These are phyloP conservation scores for Sceloporus tristichus DNA, from an alignment of 2,113 vertebrate genomes.

Conservation along the genomic window DNA sequence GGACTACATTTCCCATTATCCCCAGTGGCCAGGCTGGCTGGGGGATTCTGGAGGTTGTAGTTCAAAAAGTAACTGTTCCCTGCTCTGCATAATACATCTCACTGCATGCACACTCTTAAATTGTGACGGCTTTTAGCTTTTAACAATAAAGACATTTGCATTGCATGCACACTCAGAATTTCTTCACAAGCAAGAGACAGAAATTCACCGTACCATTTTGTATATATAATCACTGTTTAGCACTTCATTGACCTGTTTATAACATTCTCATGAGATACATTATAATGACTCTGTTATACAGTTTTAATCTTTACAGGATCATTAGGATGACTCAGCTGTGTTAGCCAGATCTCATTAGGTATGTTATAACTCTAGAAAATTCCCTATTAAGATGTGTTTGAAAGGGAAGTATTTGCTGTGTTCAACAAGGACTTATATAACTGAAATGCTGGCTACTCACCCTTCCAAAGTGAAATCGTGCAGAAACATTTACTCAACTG, in stretches of 20 bases:
- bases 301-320: slow-evolving; percentile 50
- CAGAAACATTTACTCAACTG: slow-evolving; percentile 10
- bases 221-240: background rate
- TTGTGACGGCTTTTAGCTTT: too few relatives aligned
- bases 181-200: background rate
- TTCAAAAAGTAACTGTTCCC: background rate
- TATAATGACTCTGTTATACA: background rate
- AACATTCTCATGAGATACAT: slow-evolving; percentile 41
- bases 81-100: background rate
- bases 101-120: background rate
- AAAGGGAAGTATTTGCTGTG: slow-evolving; percentile 39
- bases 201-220: background rate
- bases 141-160: too few relatives aligned
- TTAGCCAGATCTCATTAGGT: slow-evolving; percentile 36
- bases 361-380: background rate
- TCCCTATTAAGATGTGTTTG: slow-evolving; percentile 36
- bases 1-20: too few relatives aligned
- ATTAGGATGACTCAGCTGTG: slow-evolving; percentile 45
- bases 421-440: slow-evolving; percentile 48
- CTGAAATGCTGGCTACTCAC: background rate
- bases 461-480: background rate
- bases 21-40: background rate
- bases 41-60: background rate
- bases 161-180: background rate
- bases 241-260: slow-evolving; percentile 59